A percentile compares a stretch with the other conserved stretches of the same genome.
Evolutionary conservation across 2,797 vertebrate species (phyloP).

Genomic region (Schizopygopsis malacanthus): DNA sequence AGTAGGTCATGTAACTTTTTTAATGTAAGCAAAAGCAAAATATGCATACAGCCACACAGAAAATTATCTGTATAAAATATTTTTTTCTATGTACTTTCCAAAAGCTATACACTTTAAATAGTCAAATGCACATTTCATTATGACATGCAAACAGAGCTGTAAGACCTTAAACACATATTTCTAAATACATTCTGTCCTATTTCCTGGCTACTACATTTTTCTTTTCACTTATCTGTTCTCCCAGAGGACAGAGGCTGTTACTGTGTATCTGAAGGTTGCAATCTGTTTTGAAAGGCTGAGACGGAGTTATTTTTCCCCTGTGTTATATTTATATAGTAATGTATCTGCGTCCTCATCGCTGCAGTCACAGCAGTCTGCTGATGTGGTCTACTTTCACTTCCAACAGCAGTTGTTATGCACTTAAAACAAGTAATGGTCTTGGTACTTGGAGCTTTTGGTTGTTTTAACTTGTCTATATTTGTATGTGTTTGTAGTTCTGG

Average conservation of each 20-base stretch:
- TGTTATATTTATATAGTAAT: conserved; percentile 23
- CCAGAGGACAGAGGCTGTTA: background rate
- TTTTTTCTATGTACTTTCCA: background rate
- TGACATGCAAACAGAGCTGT: background rate
- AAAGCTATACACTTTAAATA: background rate
- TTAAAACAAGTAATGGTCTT: background rate
- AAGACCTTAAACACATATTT: too few relatives aligned
- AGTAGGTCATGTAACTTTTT: background rate
- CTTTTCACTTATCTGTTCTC: background rate
- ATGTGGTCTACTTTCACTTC: background rate
- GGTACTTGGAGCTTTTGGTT: background rate
- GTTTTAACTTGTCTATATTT: background rate
- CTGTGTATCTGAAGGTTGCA: background rate
- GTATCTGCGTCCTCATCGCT: background rate
- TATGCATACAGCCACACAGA: background rate
- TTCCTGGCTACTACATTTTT: background rate
- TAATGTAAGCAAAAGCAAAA: background rate
- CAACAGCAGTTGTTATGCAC: background rate
- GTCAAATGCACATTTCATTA: background rate
- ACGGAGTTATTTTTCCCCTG: background rate
- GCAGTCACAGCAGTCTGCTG: background rate
- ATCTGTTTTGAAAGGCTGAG: background rate
- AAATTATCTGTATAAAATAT: background rate
- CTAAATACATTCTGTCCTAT: background rate
- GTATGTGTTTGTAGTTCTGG: background rate